These are phyloP conservation scores for Hyposoter dolosus DNA, from an alignment of 2,888 invertebrate genomes.

Conservation along the genomic window DNA sequence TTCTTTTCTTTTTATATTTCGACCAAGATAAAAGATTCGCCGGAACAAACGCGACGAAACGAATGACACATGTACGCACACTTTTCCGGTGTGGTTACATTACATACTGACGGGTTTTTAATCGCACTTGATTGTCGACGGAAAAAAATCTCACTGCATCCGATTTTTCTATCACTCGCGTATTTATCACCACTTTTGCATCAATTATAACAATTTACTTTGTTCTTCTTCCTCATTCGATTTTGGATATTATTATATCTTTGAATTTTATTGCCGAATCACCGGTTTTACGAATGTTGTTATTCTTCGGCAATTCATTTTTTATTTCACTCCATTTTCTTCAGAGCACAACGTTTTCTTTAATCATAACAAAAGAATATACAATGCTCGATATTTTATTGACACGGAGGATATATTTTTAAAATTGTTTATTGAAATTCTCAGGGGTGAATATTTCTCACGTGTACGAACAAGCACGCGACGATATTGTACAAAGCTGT, in stretches of 20 bases:
- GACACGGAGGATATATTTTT: background rate
- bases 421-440: background rate
- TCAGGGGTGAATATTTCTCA: background rate
- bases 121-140: slow-evolving; percentile 21
- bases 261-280: background rate
- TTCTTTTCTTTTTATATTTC: background rate
- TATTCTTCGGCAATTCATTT: background rate
- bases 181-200: slow-evolving; percentile 22
- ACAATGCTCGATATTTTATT: background rate
- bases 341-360: background rate
- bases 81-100: slow-evolving; percentile 21
- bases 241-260: background rate
- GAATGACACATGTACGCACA: slow-evolving; percentile 2
- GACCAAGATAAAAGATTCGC: background rate
- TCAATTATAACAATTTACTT: background rate
- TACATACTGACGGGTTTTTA: slow-evolving; percentile 1
- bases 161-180: slow-evolving; percentile 12
- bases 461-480: background rate
- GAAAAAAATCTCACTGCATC: slow-evolving; percentile 39
- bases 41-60: slow-evolving; percentile 11
- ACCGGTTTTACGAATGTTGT: slow-evolving; percentile 3
- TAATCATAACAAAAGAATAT: background rate
- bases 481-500: background rate
- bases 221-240: background rate
- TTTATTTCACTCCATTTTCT: background rate